A percentile compares a stretch with the other conserved stretches of the same genome.
phyloP scores from a whole-genome alignment of 2,888 invertebrate genomes.

The Ophioninae sp. region DNA sequence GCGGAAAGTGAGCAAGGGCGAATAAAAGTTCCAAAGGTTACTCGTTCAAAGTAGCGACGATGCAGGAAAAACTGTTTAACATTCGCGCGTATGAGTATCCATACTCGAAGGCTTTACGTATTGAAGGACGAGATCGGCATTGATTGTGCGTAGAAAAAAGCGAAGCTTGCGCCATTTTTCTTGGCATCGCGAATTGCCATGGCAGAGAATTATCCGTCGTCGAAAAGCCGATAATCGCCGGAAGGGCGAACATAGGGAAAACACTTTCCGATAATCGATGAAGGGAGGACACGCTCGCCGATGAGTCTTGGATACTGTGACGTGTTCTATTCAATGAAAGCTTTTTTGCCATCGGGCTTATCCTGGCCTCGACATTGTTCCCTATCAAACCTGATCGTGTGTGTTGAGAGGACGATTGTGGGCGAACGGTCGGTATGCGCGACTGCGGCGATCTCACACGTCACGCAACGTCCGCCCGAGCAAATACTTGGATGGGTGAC shows the following conservation, averaged over 20 bases:
- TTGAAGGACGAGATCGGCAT: background rate
- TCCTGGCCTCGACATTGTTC: background rate
- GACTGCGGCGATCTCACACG: background rate
- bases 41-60: constrained; percentile 44
- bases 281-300: constrained; percentile 3
- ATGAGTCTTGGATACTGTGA: constrained; percentile 15
- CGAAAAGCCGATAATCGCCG: constrained; percentile 51
- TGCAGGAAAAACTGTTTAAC: constrained; percentile 33
- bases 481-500: background rate
- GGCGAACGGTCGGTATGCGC: background rate
- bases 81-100: background rate
- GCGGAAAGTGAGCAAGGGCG: constrained; percentile 3
- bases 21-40: constrained; percentile 49
- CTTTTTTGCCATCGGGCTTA: constrained; percentile 10
- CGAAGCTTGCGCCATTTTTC: background rate
- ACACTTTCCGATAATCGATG: constrained; percentile 55
- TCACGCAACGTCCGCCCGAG: background rate
- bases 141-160: background rate
- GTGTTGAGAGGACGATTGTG: background rate
- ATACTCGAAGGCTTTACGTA: background rate
- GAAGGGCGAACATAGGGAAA: constrained; percentile 42
- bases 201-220: constrained; percentile 11
- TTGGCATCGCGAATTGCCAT: background rate
- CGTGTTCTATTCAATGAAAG: constrained; percentile 9
- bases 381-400: background rate